Evolutionary conservation across 2,797 vertebrate species (phyloP).

Genomic region (Myotis pilosus): DNA sequence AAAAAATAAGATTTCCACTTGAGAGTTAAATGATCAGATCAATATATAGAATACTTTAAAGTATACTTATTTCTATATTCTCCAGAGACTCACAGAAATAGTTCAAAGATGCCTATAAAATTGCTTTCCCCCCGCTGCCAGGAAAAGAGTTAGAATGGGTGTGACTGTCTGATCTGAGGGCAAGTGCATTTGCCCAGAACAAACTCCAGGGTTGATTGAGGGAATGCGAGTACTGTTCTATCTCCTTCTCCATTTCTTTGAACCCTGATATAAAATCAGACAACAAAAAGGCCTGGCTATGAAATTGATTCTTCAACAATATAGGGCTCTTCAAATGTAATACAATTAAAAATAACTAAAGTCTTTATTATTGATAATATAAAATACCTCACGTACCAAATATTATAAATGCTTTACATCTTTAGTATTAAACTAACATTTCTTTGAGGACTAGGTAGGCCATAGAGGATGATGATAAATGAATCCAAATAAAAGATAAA

Average conservation of each 20-base stretch:
- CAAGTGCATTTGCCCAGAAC: not conserved
- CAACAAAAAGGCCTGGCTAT: not conserved
- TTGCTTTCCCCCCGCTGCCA: not conserved
- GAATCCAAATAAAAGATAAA: constrained; percentile 10
- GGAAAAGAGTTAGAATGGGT: not conserved
- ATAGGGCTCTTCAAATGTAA: not conserved
- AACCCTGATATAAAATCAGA: not conserved
- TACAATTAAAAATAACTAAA: not conserved
- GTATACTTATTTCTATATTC: not conserved
- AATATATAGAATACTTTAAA: not conserved
- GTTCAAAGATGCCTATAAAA: not conserved
- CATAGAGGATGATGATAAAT: not conserved
- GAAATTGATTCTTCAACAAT: not conserved
- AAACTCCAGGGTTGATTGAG: not conserved
- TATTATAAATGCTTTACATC: not conserved
- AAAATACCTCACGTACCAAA: not conserved
- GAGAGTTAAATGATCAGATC: not conserved
- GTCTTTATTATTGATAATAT: not conserved
- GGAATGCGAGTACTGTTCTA: not conserved
- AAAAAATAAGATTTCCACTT: not conserved
- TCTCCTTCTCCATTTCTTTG: not conserved
- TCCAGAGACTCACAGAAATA: not conserved
- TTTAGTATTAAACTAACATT: not conserved
- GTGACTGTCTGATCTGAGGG: not conserved
- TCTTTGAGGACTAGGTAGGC: not conserved